Percentiles rank a stretch among this genome's conserved stretches.
phyloP scores from a whole-genome alignment of 2,797 vertebrate genomes.

The Esox masquinongy region DNA sequence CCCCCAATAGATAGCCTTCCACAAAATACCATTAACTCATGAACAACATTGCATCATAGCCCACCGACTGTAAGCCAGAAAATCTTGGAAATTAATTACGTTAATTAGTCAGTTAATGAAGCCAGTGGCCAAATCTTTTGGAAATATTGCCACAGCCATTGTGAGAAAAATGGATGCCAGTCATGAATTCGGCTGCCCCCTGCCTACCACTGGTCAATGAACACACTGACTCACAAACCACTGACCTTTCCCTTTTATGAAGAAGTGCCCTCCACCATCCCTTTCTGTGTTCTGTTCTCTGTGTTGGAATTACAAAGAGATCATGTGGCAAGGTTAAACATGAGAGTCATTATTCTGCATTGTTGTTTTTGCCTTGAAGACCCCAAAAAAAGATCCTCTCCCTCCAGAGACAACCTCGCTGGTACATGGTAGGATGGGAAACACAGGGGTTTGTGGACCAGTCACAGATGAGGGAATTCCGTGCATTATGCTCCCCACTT shows the following conservation, averaged over 20 bases:
- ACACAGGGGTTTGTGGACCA: constrained; percentile 36
- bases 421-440: constrained; percentile 38
- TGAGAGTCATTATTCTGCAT: constrained; percentile 38
- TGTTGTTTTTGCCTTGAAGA: constrained; percentile 59
- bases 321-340: constrained; percentile 39
- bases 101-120: background rate
- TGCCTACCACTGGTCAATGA: constrained; percentile 15
- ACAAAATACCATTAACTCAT: constrained; percentile 11
- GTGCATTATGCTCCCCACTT: constrained; percentile 59
- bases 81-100: background rate
- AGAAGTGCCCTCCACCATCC: constrained; percentile 24
- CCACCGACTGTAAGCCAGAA: background rate
- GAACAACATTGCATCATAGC: background rate
- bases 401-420: constrained; percentile 30
- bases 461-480: constrained; percentile 67
- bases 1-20: constrained; percentile 6
- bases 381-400: constrained; percentile 47
- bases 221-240: constrained; percentile 30
- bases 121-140: background rate
- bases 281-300: constrained; percentile 44
- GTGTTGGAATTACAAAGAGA: constrained; percentile 32
- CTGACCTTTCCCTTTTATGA: constrained; percentile 40
- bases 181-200: background rate
- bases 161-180: background rate
- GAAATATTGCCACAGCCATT: background rate